Conservation (phyloP, 1,140 invertebrate genomes). For the Periplaneta americana region DNA sequence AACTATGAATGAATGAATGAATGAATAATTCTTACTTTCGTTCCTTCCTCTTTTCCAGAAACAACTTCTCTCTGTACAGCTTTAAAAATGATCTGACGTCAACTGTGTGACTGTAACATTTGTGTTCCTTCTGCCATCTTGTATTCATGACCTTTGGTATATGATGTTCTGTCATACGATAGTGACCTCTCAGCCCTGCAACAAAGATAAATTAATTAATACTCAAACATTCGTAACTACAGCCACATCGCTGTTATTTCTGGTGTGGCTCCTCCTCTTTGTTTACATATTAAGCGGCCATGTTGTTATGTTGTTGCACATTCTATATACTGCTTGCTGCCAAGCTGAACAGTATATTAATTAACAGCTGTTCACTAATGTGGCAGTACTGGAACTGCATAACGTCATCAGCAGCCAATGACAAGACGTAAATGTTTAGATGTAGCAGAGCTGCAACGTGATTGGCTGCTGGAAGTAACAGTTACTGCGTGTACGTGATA, state of each 20-base stretch:
- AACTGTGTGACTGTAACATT: conserved; percentile 35
- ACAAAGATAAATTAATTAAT: neutral
- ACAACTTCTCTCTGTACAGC: conserved; percentile 58
- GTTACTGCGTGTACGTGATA: too few species aligned
- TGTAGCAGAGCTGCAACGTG: too few species aligned
- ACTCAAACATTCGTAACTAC: neutral
- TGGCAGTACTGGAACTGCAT: too few species aligned
- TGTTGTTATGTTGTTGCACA: neutral
- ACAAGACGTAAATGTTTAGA: too few species aligned
- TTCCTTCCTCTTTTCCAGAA: conserved; percentile 46
- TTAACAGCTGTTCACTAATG: too few species aligned
- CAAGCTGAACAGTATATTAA: too few species aligned
- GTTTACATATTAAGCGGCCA: too few species aligned
- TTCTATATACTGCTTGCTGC: neutral
- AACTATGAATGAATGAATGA: too few species aligned
- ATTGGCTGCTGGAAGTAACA: too few species aligned
- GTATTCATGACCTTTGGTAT: conserved; percentile 53
- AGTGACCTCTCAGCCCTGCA: conserved; percentile 19
- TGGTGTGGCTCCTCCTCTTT: too few species aligned
- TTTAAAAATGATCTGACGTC: conserved; percentile 58
- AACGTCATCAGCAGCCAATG: too few species aligned
- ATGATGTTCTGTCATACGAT: conserved; percentile 42
- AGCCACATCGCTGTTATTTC: neutral
- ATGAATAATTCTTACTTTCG: conserved; percentile 47
- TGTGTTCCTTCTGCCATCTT: conserved; percentile 49